phyloP scores from a whole-genome alignment of 2,113 vertebrate species.

The Orientallactaga bullata region DNA sequence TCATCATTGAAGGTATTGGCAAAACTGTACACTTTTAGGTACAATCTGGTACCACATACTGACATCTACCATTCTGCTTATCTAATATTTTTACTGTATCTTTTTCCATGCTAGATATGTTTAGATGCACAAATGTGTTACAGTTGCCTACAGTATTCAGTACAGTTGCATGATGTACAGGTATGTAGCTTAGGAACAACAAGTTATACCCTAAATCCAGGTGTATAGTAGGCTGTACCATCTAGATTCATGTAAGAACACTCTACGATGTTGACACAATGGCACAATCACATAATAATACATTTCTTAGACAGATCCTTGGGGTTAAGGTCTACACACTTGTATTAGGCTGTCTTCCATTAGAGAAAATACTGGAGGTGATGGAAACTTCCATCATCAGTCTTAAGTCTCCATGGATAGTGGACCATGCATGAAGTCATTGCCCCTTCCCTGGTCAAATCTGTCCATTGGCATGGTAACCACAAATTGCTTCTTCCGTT shows the following conservation, averaged over 20 bases:
- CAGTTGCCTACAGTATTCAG: neutral
- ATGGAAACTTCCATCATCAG: neutral
- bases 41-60: neutral
- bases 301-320: neutral
- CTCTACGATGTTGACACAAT: neutral
- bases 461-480: neutral
- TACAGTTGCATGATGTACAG: neutral
- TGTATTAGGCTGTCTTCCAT: neutral
- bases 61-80: neutral
- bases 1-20: neutral
- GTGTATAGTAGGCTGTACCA: neutral
- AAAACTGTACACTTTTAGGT: neutral
- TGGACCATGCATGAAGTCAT: neutral
- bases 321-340: neutral
- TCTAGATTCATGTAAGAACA: neutral
- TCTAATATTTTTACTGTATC: neutral
- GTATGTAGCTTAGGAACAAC: neutral
- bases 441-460: neutral
- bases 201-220: neutral
- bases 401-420: neutral
- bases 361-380: neutral
- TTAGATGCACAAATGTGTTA: neutral
- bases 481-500: neutral
- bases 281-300: neutral
- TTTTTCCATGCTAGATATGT: neutral